Conservation (phyloP, 1,140 invertebrate species). For the Bombus soroeensis region DNA sequence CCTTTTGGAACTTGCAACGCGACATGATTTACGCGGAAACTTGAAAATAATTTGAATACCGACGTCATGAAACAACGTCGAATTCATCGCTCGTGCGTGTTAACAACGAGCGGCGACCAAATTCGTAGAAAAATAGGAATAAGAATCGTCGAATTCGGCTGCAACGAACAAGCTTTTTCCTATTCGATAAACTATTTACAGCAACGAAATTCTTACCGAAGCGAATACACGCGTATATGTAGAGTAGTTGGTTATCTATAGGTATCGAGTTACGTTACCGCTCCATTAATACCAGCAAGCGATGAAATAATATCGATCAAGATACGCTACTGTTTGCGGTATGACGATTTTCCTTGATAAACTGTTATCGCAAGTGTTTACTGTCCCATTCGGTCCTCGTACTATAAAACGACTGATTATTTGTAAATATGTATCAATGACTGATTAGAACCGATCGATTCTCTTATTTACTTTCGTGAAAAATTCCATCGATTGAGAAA, state of each 20-base stretch:
- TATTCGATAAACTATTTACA: background rate
- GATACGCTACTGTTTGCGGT: slow-evolving; percentile 20
- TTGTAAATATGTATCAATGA: slow-evolving; percentile 58
- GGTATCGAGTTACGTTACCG: slow-evolving; percentile 1
- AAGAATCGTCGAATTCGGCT: background rate
- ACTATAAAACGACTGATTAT: slow-evolving; percentile 31
- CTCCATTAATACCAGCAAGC: background rate
- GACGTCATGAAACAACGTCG: background rate
- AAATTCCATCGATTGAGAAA: background rate
- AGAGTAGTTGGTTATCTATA: background rate
- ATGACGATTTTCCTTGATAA: slow-evolving; percentile 36
- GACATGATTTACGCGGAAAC: background rate
- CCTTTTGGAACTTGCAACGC: background rate
- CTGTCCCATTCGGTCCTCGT: slow-evolving; percentile 1
- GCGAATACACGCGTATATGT: no score
- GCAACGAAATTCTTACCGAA: background rate
- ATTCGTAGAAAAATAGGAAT: background rate
- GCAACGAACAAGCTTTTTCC: no score
- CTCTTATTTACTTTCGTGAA: slow-evolving; percentile 1
- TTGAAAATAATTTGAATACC: background rate
- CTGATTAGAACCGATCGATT: slow-evolving; percentile 38
- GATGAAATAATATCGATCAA: slow-evolving; percentile 17
- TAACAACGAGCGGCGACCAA: no score
- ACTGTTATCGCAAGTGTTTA: slow-evolving; percentile 29
- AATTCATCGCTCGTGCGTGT: background rate